These are phyloP conservation scores for Drosophila ezoana DNA, from an alignment of 2,888 invertebrate genomes.

Conservation along the genomic window DNA sequence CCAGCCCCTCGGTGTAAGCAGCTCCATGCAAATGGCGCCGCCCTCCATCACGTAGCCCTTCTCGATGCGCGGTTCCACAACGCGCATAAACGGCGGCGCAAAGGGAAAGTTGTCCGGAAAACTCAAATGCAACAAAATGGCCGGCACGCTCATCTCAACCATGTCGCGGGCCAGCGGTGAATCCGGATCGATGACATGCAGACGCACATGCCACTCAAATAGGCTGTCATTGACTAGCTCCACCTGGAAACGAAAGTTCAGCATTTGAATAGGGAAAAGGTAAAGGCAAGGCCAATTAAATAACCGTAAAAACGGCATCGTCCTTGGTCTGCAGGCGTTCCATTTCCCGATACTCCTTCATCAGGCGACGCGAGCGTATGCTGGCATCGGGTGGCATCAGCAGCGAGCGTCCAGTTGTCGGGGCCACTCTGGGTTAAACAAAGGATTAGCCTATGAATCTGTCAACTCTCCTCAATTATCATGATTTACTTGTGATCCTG, in stretches of 20 bases:
- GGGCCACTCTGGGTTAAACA: conserved; percentile 82
- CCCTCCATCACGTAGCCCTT: conserved; percentile 96
- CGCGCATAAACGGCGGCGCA: conserved; percentile 93
- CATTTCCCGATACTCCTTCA: conserved; percentile 94
- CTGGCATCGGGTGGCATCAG: conserved; percentile 86
- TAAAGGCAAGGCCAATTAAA: not conserved
- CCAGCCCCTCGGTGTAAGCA: conserved; percentile 94
- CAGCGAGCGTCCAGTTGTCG: conserved; percentile 69
- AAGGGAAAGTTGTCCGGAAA: conserved; percentile 96
- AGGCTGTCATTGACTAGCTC: conserved; percentile 94
- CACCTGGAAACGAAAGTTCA: conserved; percentile 85
- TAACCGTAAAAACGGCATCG: conserved; percentile 91
- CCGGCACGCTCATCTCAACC: conserved; percentile 90
- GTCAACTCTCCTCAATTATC: not conserved
- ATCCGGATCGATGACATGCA: conserved; percentile 93
- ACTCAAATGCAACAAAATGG: conserved; percentile 91
- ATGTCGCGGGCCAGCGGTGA: conserved; percentile 93
- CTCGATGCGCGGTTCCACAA: conserved; percentile 92
- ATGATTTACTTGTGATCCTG: conserved; percentile 79
- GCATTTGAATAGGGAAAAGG: not conserved
- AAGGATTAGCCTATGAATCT: not conserved
- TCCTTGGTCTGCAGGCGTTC: conserved; percentile 90
- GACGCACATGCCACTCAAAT: conserved; percentile 94
- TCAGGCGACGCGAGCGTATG: conserved; percentile 91
- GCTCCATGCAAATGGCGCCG: conserved; percentile 95